A percentile compares a stretch with the other conserved stretches of the same genome.
Conservation (phyloP, 2,113 vertebrate species). For the Centropus bengalensis region DNA sequence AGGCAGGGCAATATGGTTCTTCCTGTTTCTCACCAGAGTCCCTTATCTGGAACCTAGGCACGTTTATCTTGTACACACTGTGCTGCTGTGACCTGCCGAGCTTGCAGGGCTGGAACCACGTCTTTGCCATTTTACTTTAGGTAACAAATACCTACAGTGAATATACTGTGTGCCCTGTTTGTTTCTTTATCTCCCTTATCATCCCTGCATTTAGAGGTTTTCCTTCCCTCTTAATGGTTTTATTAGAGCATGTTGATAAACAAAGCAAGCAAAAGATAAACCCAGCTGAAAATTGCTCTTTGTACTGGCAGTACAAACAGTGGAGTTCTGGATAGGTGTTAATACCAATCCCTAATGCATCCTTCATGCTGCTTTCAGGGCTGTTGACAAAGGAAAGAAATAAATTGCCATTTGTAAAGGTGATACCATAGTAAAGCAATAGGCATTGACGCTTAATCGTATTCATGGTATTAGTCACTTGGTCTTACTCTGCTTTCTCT, state of each 20-base stretch:
- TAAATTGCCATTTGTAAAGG: neutral
- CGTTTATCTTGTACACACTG: rapidly evolving
- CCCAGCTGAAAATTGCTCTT: neutral
- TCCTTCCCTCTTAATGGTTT: neutral
- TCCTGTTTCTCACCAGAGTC: neutral
- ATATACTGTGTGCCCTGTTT: neutral
- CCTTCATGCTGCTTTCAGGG: neutral
- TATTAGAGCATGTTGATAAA: neutral
- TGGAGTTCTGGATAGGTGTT: neutral
- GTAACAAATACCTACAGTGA: neutral
- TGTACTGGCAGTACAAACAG: neutral
- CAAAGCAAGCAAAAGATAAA: neutral
- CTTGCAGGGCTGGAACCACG: neutral
- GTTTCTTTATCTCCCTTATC: neutral
- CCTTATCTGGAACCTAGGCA: neutral
- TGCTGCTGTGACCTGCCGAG: neutral
- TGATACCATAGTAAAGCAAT: neutral
- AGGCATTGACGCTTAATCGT: neutral
- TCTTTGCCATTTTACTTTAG: neutral
- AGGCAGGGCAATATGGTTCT: neutral
- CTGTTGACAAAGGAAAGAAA: neutral
- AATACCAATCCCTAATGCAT: neutral
- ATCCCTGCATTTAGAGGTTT: neutral
- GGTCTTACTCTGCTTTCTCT: neutral
- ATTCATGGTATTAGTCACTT: neutral